A percentile compares a stretch with the other conserved stretches of the same genome.
These are phyloP conservation scores for Copsychus sechellarum DNA, from an alignment of 2,113 vertebrate species.

Conservation along the genomic window DNA sequence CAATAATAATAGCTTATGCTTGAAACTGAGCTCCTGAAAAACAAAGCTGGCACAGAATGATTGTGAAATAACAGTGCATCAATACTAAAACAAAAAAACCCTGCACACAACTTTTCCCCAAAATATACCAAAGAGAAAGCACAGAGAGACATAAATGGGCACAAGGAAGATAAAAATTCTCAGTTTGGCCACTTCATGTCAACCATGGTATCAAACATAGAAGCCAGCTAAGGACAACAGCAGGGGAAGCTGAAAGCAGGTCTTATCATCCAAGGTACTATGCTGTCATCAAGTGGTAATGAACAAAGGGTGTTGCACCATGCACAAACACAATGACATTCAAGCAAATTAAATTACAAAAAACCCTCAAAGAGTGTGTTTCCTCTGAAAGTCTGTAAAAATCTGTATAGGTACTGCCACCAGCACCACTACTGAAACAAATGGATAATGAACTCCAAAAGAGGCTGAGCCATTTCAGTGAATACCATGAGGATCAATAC, in stretches of 20 bases:
- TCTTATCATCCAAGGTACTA: neutral
- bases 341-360: neutral
- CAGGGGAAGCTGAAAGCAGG: neutral
- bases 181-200: neutral
- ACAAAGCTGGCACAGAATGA: neutral
- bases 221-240: neutral
- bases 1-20: neutral
- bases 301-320: neutral
- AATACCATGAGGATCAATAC: neutral
- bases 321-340: neutral
- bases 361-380: neutral
- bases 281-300: neutral
- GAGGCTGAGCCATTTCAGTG: neutral
- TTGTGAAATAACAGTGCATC: neutral
- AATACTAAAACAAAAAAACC: neutral
- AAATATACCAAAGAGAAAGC: neutral
- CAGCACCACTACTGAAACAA: neutral
- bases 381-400: neutral
- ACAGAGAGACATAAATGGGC: neutral
- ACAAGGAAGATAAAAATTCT: neutral
- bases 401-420: neutral
- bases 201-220: neutral
- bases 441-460: neutral
- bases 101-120: fast-evolving
- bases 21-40: neutral